Conservation (phyloP, 2,888 invertebrate species). For the Mamestra brassicae region DNA sequence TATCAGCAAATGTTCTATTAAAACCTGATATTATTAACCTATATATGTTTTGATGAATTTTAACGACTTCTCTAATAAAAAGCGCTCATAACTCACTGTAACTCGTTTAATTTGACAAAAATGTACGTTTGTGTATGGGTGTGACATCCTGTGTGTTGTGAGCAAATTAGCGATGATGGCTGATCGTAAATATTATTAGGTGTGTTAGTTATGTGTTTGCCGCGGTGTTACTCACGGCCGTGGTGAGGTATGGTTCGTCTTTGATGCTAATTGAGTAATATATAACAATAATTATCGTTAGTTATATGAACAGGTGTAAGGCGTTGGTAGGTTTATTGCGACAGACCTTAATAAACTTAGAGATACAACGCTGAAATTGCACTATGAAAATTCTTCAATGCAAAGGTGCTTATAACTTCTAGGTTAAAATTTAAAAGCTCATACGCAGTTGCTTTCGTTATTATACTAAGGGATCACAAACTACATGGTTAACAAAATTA, state of each 20-base stretch:
- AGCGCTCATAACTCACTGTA: slow-evolving; percentile 53
- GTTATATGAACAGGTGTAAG: not conserved
- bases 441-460: not conserved
- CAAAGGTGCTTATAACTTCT: not conserved
- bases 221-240: not conserved
- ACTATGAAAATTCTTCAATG: not conserved
- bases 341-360: not conserved
- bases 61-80: slow-evolving; percentile 62
- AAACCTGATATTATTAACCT: slow-evolving; percentile 58
- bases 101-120: slow-evolving; percentile 63
- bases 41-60: slow-evolving; percentile 58
- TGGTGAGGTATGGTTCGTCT: not conserved
- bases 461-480: not conserved
- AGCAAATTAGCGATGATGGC: slow-evolving; percentile 59
- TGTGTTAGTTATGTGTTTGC: slow-evolving; percentile 33
- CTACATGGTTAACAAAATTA: not conserved
- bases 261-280: slow-evolving; percentile 6
- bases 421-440: not conserved
- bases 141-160: slow-evolving; percentile 60
- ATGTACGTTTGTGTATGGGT: slow-evolving; percentile 33
- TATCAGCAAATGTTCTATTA: slow-evolving; percentile 34
- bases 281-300: not conserved
- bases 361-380: not conserved
- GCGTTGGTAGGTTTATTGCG: no score
- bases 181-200: slow-evolving; percentile 55